Percentiles rank a stretch among this genome's conserved stretches.
Conservation (phyloP, 2,113 vertebrate genomes). For the Apaloderma vittatum region DNA sequence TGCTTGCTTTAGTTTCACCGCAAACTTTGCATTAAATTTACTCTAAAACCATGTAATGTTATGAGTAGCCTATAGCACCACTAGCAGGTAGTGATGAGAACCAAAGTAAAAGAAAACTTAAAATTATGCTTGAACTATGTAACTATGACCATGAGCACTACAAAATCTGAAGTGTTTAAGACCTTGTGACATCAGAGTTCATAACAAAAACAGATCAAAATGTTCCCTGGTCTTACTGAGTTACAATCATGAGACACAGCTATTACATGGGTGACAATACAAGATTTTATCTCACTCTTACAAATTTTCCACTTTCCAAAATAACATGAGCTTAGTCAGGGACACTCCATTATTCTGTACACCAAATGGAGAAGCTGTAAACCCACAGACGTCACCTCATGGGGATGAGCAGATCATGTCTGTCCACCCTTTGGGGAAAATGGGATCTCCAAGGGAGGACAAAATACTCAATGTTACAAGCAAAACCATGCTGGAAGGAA, state of each 20-base stretch:
- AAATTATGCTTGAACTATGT: not conserved
- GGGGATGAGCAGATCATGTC: accelerated
- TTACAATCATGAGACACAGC: not conserved
- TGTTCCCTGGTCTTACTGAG: not conserved
- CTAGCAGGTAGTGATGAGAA: not conserved
- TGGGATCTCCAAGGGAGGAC: not conserved
- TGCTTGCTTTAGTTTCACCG: not conserved
- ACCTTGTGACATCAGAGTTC: not conserved
- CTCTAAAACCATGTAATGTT: not conserved
- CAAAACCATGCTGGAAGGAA: not conserved
- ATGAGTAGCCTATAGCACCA: not conserved
- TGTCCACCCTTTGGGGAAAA: not conserved
- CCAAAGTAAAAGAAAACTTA: not conserved
- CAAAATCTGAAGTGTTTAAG: not conserved
- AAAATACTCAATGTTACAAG: not conserved
- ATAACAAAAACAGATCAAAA: not conserved
- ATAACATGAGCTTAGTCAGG: not conserved
- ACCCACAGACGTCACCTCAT: accelerated
- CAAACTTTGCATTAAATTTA: not conserved
- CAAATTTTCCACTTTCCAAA: slow-evolving; percentile 13
- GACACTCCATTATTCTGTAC: not conserved
- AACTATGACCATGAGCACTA: not conserved
- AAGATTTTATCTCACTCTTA: not conserved
- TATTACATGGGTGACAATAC: not conserved
- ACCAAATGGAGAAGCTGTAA: not conserved